Evolutionary conservation across 2,888 invertebrate species (phyloP).

Genomic region (Neoaliturus tenellus): DNA sequence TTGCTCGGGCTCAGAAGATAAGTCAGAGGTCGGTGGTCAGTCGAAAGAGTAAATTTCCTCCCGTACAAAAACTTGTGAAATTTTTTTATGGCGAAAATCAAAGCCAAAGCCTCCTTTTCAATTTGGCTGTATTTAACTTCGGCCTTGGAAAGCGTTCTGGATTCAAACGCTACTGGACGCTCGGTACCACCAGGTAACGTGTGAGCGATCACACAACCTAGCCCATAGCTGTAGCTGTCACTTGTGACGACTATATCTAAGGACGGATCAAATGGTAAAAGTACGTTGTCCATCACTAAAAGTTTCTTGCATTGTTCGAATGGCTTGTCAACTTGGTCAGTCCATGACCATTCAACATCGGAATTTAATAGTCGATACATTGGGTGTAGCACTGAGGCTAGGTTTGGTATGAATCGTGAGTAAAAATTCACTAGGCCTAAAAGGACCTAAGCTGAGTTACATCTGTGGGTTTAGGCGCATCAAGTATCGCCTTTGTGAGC

Average conservation of each 20-base stretch:
- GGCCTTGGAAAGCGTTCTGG: constrained; percentile 27
- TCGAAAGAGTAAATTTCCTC: no score
- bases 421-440: constrained; percentile 15
- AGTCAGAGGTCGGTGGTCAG: background rate
- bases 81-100: constrained; percentile 47
- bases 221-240: constrained; percentile 42
- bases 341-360: background rate
- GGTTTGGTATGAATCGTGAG: background rate
- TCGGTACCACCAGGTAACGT: constrained; percentile 37
- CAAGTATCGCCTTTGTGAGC: background rate
- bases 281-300: background rate
- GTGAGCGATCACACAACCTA: constrained; percentile 39
- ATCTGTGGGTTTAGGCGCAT: background rate
- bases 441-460: background rate
- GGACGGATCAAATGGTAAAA: constrained; percentile 37
- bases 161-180: constrained; percentile 40
- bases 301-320: background rate
- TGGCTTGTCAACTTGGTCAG: background rate
- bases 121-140: constrained; percentile 53
- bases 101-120: constrained; percentile 56
- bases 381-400: background rate
- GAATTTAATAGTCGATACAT: background rate
- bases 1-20: background rate
- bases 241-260: constrained; percentile 30
- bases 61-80: no score